These are phyloP conservation scores for Pheosia tremula DNA, from an alignment of 2,888 invertebrate species.

Conservation along the genomic window DNA sequence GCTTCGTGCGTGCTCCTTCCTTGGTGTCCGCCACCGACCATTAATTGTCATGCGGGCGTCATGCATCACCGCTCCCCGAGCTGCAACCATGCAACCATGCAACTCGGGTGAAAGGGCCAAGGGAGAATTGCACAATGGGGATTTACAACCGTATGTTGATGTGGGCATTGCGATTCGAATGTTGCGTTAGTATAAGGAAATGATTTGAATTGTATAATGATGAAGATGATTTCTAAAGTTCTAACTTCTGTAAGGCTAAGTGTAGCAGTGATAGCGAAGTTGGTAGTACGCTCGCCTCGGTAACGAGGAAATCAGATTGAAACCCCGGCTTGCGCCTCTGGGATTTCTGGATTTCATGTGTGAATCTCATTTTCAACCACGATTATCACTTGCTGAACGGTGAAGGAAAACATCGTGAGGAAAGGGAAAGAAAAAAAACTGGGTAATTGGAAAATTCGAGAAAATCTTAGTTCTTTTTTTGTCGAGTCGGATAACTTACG, in stretches of 20 bases:
- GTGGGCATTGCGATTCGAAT: not conserved
- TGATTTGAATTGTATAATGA: not conserved
- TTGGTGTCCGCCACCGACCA: conserved; percentile 35
- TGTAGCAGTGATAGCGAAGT: no score
- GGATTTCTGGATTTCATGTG: no score
- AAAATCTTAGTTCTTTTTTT: no score
- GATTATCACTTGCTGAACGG: no score
- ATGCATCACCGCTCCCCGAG: conserved; percentile 47
- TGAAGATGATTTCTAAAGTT: not conserved
- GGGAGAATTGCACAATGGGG: conserved; percentile 22
- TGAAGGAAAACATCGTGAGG: no score
- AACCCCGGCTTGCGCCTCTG: no score
- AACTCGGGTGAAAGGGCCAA: conserved; percentile 33
- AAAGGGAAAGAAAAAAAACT: no score
- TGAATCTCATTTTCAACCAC: no score
- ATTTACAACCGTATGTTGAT: not conserved
- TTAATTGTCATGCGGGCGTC: conserved; percentile 51
- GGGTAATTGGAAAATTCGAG: no score
- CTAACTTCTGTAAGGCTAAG: not conserved
- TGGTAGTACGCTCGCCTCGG: no score
- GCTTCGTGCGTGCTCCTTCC: conserved; percentile 37
- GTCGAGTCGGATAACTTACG: no score
- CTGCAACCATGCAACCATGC: conserved; percentile 25
- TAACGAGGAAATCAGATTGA: no score
- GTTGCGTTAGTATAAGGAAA: not conserved